Conservation (phyloP, 2,888 invertebrate genomes). For the Helleia helle region DNA sequence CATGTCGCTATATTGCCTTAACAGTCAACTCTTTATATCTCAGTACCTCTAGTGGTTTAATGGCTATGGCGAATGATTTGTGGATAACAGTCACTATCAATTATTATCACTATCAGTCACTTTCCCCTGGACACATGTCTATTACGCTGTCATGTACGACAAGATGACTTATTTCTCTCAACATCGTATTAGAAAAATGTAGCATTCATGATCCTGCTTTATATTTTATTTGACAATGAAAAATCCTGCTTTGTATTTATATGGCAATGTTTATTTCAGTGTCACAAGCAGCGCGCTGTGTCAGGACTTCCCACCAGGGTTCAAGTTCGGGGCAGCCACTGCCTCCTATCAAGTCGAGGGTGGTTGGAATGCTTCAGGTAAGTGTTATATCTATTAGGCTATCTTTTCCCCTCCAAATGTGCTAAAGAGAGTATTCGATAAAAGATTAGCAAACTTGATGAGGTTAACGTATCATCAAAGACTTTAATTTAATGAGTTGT, state of each 20-base stretch:
- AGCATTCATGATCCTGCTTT: too few relatives aligned
- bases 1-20: too few relatives aligned
- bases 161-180: too few relatives aligned
- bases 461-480: not conserved
- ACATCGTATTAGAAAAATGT: too few relatives aligned
- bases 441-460: not conserved
- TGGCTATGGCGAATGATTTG: too few relatives aligned
- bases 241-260: not conserved
- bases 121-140: too few relatives aligned
- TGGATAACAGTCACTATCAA: too few relatives aligned
- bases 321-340: slow-evolving; percentile 44
- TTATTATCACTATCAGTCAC: too few relatives aligned
- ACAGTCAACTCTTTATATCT: too few relatives aligned
- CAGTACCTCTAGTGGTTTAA: too few relatives aligned
- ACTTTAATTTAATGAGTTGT: not conserved
- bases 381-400: slow-evolving; percentile 12
- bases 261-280: not conserved
- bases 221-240: too few relatives aligned
- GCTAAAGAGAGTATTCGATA: not conserved
- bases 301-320: slow-evolving; percentile 31
- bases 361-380: slow-evolving; percentile 48
- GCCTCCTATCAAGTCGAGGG: slow-evolving; percentile 51
- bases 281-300: not conserved
- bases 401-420: not conserved
- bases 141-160: too few relatives aligned